These are phyloP conservation scores for Incurvaria masculella DNA, from an alignment of 2,888 invertebrate genomes.

Conservation along the genomic window DNA sequence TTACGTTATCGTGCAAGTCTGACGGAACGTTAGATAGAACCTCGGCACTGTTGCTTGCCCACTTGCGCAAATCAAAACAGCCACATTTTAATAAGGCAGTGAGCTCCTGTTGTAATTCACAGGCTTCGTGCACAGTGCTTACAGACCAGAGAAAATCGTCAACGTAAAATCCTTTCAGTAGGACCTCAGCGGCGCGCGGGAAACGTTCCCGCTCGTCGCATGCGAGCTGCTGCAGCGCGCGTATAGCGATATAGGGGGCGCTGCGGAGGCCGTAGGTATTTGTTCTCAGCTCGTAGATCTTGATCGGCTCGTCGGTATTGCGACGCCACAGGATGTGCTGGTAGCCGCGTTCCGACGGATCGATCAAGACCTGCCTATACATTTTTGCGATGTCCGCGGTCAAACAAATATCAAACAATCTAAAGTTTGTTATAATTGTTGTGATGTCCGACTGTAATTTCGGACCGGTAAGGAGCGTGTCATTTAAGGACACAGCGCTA, in stretches of 20 bases:
- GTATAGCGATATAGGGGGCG: background rate
- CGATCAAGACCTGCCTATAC: background rate
- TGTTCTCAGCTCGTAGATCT: background rate
- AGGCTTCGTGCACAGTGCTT: conserved; percentile 2
- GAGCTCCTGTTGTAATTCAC: conserved; percentile 11
- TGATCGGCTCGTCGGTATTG: background rate
- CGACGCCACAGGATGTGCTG: background rate
- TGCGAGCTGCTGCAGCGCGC: background rate
- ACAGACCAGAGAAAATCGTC: conserved; percentile 10
- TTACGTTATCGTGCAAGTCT: conserved; percentile 7
- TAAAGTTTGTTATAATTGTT: conserved; percentile 5
- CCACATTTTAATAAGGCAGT: conserved; percentile 14
- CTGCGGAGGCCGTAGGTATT: background rate
- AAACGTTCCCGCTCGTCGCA: background rate
- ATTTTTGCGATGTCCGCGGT: background rate
- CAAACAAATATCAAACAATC: background rate
- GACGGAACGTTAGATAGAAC: conserved; percentile 2
- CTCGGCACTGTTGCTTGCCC: conserved; percentile 9
- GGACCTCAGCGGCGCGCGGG: conserved; percentile 3
- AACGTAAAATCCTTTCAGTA: conserved; percentile 8
- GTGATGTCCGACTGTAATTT: conserved; percentile 7
- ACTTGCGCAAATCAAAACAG: conserved; percentile 18
- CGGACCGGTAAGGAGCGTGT: conserved; percentile 4
- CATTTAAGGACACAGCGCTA: conserved; percentile 3
- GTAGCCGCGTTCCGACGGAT: background rate